These are phyloP conservation scores for Limosa lapponica DNA, from an alignment of 2,797 vertebrate species.

Conservation along the genomic window DNA sequence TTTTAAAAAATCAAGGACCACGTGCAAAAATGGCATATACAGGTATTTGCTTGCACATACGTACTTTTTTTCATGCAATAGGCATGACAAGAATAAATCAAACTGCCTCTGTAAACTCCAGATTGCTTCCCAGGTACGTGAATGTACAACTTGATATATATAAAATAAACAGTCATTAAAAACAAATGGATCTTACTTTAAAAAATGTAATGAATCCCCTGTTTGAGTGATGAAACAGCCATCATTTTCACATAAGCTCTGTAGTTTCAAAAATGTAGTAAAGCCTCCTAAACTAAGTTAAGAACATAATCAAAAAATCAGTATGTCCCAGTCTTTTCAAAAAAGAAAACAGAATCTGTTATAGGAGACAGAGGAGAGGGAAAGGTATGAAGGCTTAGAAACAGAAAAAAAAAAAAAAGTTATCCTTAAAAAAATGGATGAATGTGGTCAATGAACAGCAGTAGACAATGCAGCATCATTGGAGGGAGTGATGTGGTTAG, in stretches of 20 bases:
- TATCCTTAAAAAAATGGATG: not conserved
- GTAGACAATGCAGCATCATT: not conserved
- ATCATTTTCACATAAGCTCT: not conserved
- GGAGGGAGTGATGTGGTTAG: not conserved
- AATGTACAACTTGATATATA: not conserved
- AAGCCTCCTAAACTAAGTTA: not conserved
- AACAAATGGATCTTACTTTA: not conserved
- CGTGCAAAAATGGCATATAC: not conserved
- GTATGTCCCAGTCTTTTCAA: not conserved
- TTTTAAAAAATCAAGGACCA: not conserved
- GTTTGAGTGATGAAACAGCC: not conserved
- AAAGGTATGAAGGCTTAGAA: not conserved
- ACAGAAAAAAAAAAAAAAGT: not conserved
- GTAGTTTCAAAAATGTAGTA: not conserved
- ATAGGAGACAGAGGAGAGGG: not conserved
- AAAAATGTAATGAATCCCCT: not conserved
- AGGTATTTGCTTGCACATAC: not conserved
- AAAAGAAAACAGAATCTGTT: not conserved
- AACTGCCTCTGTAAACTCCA: not conserved
- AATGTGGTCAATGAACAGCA: not conserved
- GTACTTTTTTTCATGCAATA: not conserved
- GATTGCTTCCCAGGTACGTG: not conserved
- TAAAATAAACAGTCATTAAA: not conserved
- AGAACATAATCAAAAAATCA: not conserved
- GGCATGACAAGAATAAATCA: not conserved